These are phyloP conservation scores for Adoxophyes honmai DNA, from an alignment of 1,140 invertebrate genomes.

Conservation along the genomic window DNA sequence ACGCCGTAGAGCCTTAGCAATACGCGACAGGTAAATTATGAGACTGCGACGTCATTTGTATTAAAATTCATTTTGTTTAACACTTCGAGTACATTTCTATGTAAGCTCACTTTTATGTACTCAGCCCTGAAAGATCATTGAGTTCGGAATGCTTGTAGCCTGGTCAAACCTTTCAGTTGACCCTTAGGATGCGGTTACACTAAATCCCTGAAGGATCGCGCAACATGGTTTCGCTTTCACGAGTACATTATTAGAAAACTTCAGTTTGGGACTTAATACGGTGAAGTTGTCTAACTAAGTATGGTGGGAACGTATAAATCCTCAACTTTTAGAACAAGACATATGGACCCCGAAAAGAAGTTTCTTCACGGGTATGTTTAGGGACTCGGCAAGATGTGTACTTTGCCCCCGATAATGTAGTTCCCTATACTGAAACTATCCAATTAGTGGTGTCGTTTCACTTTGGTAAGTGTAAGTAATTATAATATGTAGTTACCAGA, in stretches of 20 bases:
- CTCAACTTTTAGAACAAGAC: conserved; percentile 1
- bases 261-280: conserved; percentile 23
- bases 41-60: too few relatives aligned
- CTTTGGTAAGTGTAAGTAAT: too few relatives aligned
- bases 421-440: too few relatives aligned
- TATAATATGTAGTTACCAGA: background rate
- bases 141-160: conserved; percentile 36
- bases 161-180: conserved; percentile 60
- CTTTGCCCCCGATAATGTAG: too few relatives aligned
- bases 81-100: too few relatives aligned
- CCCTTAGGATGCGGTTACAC: conserved; percentile 55
- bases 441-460: too few relatives aligned
- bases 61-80: too few relatives aligned
- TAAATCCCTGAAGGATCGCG: conserved; percentile 50
- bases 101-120: too few relatives aligned
- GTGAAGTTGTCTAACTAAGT: conserved; percentile 4
- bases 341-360: background rate
- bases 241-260: conserved; percentile 45
- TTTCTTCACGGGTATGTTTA: background rate
- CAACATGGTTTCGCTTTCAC: conserved; percentile 64
- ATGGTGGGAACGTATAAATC: background rate
- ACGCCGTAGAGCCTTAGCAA: too few relatives aligned
- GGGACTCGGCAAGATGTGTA: background rate
- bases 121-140: conserved; percentile 7
- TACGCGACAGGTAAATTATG: too few relatives aligned